Evolutionary conservation across 2,113 vertebrate species (phyloP).

Genomic region (Lagenorhynchus albirostris): DNA sequence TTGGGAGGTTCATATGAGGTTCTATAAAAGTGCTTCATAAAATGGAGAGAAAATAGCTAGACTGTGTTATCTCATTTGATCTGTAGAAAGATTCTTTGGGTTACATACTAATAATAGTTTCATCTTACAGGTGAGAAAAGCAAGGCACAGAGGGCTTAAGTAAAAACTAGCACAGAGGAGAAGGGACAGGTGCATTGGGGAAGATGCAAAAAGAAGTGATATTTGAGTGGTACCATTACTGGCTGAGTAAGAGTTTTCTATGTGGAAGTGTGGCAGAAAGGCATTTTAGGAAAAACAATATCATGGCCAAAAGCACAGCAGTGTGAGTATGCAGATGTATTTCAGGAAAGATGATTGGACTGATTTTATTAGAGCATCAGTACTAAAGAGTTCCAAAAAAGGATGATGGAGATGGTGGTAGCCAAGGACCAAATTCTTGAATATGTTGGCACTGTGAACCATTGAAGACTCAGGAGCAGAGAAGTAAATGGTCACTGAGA

Average conservation of each 20-base stretch:
- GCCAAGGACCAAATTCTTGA: background rate
- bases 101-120: background rate
- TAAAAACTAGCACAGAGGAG: background rate
- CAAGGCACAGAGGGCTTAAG: background rate
- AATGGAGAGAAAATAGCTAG: background rate
- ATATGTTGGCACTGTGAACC: background rate
- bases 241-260: background rate
- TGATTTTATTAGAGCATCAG: background rate
- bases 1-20: background rate
- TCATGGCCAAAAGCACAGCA: background rate
- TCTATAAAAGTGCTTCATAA: background rate
- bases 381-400: background rate
- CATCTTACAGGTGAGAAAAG: slow-evolving; percentile 18
- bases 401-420: background rate
- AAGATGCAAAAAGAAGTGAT: background rate
- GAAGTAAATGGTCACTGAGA: background rate
- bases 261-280: background rate
- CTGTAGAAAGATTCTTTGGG: background rate
- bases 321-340: background rate
- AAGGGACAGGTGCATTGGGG: background rate
- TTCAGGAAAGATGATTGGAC: background rate
- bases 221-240: background rate
- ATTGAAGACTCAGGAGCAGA: background rate
- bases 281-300: background rate
- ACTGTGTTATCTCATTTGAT: background rate